phyloP scores from a whole-genome alignment of 2,113 vertebrate species.

The Benitochromis conjunctus region DNA sequence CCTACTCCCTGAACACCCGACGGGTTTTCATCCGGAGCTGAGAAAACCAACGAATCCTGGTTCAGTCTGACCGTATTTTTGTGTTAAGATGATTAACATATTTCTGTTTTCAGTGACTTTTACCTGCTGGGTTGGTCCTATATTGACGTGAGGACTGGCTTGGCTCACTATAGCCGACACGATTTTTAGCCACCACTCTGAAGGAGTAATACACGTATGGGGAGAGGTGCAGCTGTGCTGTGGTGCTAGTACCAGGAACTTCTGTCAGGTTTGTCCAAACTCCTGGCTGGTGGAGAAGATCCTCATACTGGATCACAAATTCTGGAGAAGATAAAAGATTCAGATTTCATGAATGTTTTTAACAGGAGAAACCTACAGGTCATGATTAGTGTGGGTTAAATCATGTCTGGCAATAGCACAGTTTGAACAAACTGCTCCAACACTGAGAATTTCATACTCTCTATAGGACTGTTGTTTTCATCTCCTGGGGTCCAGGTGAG shows the following conservation, averaged over 20 bases:
- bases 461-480: slow-evolving; percentile 90
- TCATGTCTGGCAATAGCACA: neutral
- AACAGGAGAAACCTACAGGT: neutral
- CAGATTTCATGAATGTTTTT: neutral
- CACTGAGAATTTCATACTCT: slow-evolving; percentile 47
- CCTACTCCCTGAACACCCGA: slow-evolving; percentile 78
- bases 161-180: slow-evolving; percentile 80
- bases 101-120: neutral
- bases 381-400: neutral
- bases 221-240: slow-evolving; percentile 80
- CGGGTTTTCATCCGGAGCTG: slow-evolving; percentile 91
- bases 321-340: slow-evolving; percentile 59
- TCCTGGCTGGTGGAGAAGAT: slow-evolving; percentile 83
- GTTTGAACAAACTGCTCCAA: neutral
- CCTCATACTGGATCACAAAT: slow-evolving; percentile 89
- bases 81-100: neutral
- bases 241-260: slow-evolving; percentile 78
- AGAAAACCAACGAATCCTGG: neutral
- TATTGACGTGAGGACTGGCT: slow-evolving; percentile 85
- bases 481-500: slow-evolving; percentile 92
- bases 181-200: slow-evolving; percentile 86
- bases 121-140: slow-evolving; percentile 89
- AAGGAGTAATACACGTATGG: slow-evolving; percentile 91
- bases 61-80: neutral
- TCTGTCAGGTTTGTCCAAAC: slow-evolving; percentile 85